Evolutionary conservation across 2,113 vertebrate genomes (phyloP), one percentile per base, ranked within the genome.

Genomic region (Grallaria varia): DNA sequence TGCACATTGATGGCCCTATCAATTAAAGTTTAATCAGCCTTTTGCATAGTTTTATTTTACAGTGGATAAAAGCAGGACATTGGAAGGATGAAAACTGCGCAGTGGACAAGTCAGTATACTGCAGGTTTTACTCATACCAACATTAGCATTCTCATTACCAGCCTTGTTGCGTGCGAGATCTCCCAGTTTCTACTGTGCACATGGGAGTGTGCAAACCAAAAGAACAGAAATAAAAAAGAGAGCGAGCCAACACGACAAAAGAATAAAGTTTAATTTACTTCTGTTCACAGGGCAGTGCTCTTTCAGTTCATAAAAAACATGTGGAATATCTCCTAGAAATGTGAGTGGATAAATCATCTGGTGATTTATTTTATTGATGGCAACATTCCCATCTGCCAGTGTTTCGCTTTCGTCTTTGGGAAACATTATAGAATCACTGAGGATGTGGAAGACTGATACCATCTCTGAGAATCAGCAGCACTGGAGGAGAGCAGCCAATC

Each of bases 1-100:
- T 99, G 99, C 98, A 99, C 99, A 98, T 97, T 82, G 94, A 78
- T 87, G 94, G 68, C 93, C 96, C 84, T 89, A 45, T 95, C 93
- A 81, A 87, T 84, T 90, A 78, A 95, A 89, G 14, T 95, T 97
- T 95, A 86, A 86, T 87, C 90, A 92, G 33, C 82, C 67, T 77
- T 94, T 94, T 83, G 67, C 81, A 68, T 77, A 40, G 69, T 90
- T 93, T 94, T 67, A 84, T 97, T 95, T 97, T 92, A 77, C 91
- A 94, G 84, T 58, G 55, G 71, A 76, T 79, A 93, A 84, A 81
- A 60, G 27, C 42, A 93, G 53, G 71, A 96, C 87, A 77, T 80
- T 73, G 77, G 15, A 95, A 96, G 83, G 45, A 88, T 92, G 75
- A 62, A 95, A 87, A 86, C 80, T 93, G 79, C 6, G 14, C 71